Evolutionary conservation across 2,113 vertebrate genomes (phyloP).

Genomic region (Buteo buteo): DNA sequence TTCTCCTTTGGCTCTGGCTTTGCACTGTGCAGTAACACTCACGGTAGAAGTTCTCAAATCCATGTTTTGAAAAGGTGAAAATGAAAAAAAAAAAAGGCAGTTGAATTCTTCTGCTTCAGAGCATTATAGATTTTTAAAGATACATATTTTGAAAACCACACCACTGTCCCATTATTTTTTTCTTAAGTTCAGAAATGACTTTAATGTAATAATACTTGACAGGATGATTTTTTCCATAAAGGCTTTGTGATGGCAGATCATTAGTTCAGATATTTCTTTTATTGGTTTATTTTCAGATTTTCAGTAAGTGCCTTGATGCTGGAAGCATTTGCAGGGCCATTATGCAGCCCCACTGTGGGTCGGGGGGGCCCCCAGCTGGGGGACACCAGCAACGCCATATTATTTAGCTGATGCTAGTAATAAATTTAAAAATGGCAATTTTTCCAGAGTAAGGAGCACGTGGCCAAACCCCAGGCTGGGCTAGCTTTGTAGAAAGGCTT

Average conservation of each 20-base stretch:
- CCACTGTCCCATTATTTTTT: not conserved
- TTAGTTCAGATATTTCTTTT: not conserved
- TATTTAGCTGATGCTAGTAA: not conserved
- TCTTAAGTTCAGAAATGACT: not conserved
- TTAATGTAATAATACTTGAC: not conserved
- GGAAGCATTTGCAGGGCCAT: not conserved
- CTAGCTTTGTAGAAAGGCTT: not conserved
- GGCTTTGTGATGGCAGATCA: not conserved
- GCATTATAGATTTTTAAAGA: not conserved
- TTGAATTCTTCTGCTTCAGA: not conserved
- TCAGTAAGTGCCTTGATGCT: not conserved
- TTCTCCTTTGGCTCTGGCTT: not conserved
- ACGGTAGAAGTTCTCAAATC: not conserved
- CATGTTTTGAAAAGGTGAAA: not conserved
- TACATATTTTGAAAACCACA: not conserved
- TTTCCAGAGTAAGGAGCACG: not conserved
- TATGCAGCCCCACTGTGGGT: not conserved
- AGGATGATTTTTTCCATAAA: not conserved
- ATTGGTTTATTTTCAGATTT: constrained; percentile 7
- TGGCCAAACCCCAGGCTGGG: not conserved
- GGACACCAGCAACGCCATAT: not conserved
- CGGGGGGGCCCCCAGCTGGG: not conserved
- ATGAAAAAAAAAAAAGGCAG: not conserved
- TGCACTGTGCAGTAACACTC: rapidly evolving
- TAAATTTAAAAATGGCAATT: not conserved